Evolutionary conservation across 2,113 vertebrate species (phyloP).

Genomic region (Neodontobutis hainanensis): DNA sequence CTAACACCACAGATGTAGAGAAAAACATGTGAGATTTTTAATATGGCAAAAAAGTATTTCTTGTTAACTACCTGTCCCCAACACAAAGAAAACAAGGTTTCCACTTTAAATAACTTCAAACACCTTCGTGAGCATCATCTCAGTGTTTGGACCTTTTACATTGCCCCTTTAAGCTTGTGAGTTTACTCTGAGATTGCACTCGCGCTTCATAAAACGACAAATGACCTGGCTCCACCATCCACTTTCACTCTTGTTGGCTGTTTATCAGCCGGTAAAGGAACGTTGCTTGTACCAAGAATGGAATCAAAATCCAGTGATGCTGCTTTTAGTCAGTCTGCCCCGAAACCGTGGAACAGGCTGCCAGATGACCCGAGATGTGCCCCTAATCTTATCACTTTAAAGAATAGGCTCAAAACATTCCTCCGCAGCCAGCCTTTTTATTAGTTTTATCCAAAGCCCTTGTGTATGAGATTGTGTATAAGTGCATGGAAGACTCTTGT

Average conservation of each 20-base stretch:
- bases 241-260: conserved; percentile 32
- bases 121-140: conserved; percentile 15
- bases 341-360: conserved; percentile 33
- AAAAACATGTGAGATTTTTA: background rate
- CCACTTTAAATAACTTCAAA: conserved; percentile 3
- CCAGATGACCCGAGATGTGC: conserved; percentile 56
- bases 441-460: conserved; percentile 60
- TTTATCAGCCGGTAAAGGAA: conserved; percentile 42
- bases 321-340: conserved; percentile 46
- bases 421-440: conserved; percentile 59
- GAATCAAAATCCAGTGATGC: conserved; percentile 53
- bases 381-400: conserved; percentile 65
- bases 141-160: conserved; percentile 30
- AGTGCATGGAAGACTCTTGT: background rate
- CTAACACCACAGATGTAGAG: too few relatives aligned
- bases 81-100: too few relatives aligned
- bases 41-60: background rate
- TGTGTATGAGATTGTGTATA: conserved; percentile 7
- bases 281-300: conserved; percentile 38
- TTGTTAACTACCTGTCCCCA: background rate
- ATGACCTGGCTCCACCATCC: conserved; percentile 30
- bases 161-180: conserved; percentile 25
- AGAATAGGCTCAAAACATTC: conserved; percentile 53
- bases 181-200: conserved; percentile 36
- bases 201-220: conserved; percentile 32